A percentile compares a stretch with the other conserved stretches of the same genome.
These are phyloP conservation scores for Myotis yumanensis DNA, from an alignment of 2,113 vertebrate genomes.

Conservation along the genomic window DNA sequence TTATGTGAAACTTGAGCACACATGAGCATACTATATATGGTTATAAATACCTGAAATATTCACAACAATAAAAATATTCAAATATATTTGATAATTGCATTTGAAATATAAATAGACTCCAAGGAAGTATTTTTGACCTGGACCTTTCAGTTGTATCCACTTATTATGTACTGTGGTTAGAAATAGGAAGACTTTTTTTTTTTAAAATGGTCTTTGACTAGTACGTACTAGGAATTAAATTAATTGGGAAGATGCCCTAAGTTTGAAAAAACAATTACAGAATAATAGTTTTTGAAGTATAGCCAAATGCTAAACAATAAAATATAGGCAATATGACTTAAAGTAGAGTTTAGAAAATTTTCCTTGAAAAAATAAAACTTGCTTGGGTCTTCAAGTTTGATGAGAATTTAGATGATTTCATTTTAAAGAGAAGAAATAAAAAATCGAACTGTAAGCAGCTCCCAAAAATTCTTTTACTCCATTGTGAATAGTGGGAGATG, in stretches of 20 bases:
- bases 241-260: neutral
- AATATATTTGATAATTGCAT: neutral
- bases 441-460: neutral
- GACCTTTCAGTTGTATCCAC: neutral
- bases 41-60: neutral
- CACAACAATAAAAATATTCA: neutral
- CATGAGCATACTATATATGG: neutral
- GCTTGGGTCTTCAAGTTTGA: neutral
- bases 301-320: neutral
- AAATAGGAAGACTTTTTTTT: neutral
- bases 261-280: neutral
- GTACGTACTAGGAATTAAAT: neutral
- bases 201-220: neutral
- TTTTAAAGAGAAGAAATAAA: neutral
- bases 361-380: neutral
- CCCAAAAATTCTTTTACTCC: neutral
- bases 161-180: neutral
- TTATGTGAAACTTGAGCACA: neutral
- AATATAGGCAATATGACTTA: neutral
- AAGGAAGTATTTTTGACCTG: neutral
- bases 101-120: neutral
- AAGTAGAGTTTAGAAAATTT: neutral
- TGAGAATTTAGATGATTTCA: neutral
- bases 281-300: neutral
- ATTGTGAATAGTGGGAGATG: neutral